Base-by-base conservation (phyloP, 1,140 invertebrate genomes). In the Teleogryllus occipitalis region DNA sequence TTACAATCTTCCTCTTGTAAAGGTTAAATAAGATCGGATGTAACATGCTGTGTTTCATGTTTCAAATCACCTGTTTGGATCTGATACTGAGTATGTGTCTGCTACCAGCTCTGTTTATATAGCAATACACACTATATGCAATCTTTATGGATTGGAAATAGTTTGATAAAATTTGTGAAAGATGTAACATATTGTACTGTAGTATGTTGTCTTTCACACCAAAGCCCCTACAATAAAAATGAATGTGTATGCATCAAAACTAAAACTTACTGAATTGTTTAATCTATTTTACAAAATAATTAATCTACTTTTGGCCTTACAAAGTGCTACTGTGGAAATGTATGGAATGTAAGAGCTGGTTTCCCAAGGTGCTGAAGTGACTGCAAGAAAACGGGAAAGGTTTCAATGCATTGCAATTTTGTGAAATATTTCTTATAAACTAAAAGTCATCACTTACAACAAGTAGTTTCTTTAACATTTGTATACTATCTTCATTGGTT, bases 261-360 rank as follows among this genome's bases (percentile, higher is more conserved):
- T 39, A 39, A 39, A 39, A 39, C 5, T 79, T 79, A 27, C 10
- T 65, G 54, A 65, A 65, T 65, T 65, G 54, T 65, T 65, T 65
- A 65, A 65, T 65, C 54, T 65, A 65, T 65, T 65, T 65, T 65
- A 65, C 18, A 14, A 65, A 78, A 78, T 80, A 78, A 47, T 80
- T 74, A 74, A 78, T 80, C 77, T 74, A 76, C 73, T 76, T 78
- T 80, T 80, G 80, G 80, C 80, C 80, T 80, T 80, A 80, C 47
- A 74, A 78, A 75, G 74, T 72, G 78, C 47, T 79, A 79, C 65
- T 75, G 74, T 75, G 78, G 78, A 79, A 79, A 65, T 74, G 78
- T 21, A 27, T 74, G 47, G 73, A 73, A 73, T 73, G 46, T 75
- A 79, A 79, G 47, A 65, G 73, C 22, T 79, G 78, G 77, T 72